These are phyloP conservation scores for Phallusia fumigata DNA, from an alignment of 23 tunicate species.

Conservation along the genomic window DNA sequence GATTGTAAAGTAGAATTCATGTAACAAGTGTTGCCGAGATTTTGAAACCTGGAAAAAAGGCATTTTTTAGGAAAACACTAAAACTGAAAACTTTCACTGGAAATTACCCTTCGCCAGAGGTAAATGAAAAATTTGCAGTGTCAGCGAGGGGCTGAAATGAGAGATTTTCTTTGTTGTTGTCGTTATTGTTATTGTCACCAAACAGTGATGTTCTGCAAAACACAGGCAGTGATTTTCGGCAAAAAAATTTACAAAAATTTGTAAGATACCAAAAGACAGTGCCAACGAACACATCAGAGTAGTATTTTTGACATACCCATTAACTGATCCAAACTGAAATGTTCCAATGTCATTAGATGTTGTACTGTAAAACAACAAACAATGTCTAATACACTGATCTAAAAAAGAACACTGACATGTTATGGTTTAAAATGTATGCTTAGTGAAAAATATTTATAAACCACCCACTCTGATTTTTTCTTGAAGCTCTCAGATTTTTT, in stretches of 20 bases:
- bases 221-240: no score
- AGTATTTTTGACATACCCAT: no score
- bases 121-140: not conserved
- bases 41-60: slow-evolving; percentile 31
- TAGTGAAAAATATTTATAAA: not conserved
- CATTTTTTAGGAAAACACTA: not conserved
- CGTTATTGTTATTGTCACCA: not conserved
- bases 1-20: slow-evolving; percentile 56
- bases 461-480: not conserved
- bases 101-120: not conserved
- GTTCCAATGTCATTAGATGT: no score
- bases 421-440: no score
- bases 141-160: not conserved
- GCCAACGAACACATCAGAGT: no score
- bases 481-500: not conserved
- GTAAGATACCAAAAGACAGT: no score
- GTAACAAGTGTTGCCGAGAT: slow-evolving; percentile 60
- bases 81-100: not conserved
- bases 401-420: no score
- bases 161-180: not conserved
- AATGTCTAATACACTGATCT: no score
- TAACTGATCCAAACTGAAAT: no score
- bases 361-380: no score
- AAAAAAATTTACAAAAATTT: no score
- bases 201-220: not conserved